Evolutionary conservation across 2,797 vertebrate species (phyloP), one percentile per base, ranked within the genome.

Genomic region (Pantherophis alleghaniensis): DNA sequence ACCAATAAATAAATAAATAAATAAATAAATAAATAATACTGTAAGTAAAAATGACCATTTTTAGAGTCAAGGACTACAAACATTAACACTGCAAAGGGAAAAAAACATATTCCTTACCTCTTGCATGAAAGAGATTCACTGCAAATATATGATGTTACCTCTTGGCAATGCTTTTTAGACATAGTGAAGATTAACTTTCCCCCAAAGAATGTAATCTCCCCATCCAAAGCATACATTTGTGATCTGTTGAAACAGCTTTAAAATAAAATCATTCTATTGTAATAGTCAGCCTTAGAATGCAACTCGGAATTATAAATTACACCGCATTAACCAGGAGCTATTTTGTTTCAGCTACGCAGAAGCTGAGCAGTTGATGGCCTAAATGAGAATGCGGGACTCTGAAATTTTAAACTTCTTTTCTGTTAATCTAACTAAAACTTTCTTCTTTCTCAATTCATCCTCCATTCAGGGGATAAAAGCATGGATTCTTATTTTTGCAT

Each of bases 221-320:
- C 69, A 79, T 79, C 69, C n/a, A 89, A 89, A 89, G 7, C 20
- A 55, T 32, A 91, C 4, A 86, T 37, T 91, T 12, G 60, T 93
- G 7, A 2, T 94, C 92, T 53, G 18, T 61, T 90, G 55, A 24
- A 1, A 88, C 87, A 93, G 28, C 89, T 94, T 89, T 42, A 20
- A 79, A 87, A 92, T 69, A 79, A 93, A 69, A 89, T 51, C 59
- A 69, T 90, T 89, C 16, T 86, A n/a, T 93, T 66, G 5, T 37
- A 42, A 7, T 89, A 59, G 24, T 2, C 51, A 91, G 69, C 16
- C 69, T 88, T 26, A 61, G 61, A 14, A 53, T n/a, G n/a, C 11
- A 83, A 2, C 16, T 37, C 47, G 90, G 18, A 87, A 32, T 63
- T 92, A 91, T 13, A 94, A 94, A 93, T 63, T 87, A 66, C 91